Base-by-base conservation (phyloP, 2,888 invertebrate species). In the Apantesis nais region DNA sequence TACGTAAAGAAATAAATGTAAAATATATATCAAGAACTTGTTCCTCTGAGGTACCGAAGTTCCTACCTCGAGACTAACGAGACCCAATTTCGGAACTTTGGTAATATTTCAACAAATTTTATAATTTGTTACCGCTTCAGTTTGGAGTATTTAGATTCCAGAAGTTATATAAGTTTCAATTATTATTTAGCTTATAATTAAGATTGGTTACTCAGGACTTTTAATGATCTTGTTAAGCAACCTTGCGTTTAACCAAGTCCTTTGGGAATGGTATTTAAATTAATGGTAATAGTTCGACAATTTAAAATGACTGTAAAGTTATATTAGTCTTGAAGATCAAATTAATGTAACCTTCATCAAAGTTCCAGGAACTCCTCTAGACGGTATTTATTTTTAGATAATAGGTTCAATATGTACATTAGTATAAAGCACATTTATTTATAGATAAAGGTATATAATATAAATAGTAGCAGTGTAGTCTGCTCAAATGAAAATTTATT, bases 31-130 rank as follows among this genome's bases (percentile, higher is more conserved):
- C 29, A 52, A 39, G 19, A 39, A 62, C 34, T 63, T 52, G 29
- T 68, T 55, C 62, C 68, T 55, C 31, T n/a, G 55, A 55, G 68
- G 31, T 22, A 41, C 11, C 62, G 12, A 68, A 68, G 62, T 62
- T 68, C 3, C 34, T 48, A 41, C 31, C 52, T 52, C 22, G 16
- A 34, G 39, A 37, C 55, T 52, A 66, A 66, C 37, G 19, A 41
- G n/a, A 39, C 34, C 55, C 44, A 58, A 66, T 39, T 63, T 8
- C 25, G 31, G 22, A 19, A 78, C 62, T 81, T 81, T 41, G n/a
- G 70, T 60, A 71, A 75, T 78, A 78, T 75, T 80, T 80, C 73
- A 78, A 70, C 67, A 71, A 60, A 69, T 78, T 75, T 75, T 60
- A 69, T 62, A 66, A 78, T 65, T 80, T 70, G 9, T 29, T n/a